Evolutionary conservation across 2,888 invertebrate species (phyloP), one percentile per base, ranked within the genome.

Genomic region (Lasioglossum figueresi): DNA sequence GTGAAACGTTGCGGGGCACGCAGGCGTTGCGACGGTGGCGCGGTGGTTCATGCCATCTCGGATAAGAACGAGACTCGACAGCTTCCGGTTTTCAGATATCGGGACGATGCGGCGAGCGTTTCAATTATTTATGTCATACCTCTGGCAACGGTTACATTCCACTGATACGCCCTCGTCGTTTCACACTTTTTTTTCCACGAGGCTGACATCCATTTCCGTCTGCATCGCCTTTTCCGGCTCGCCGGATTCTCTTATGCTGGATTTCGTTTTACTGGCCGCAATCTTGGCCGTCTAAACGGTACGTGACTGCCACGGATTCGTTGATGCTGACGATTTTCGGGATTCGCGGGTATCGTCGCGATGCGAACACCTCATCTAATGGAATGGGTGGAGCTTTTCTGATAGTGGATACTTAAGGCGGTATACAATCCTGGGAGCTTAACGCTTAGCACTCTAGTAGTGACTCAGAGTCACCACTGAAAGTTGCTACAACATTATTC

Each of bases 91-190:
- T 75, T 82, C 78, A 66, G 70, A 74, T 83, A 80, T 40, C 14
- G 56, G 16, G 19, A 8, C 84, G 75, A 85, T 63, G 52, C 71
- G 72, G 45, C 68, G 72, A 84, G 70, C 78, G 66, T 85, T 84
- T 84, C 84, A 89, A 87, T 88, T 88, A 87, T 84, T 85, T 83
- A 79, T 82, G 75, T 83, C 85, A 34, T 63, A 43, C 80, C 56
- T 45, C 78, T 79, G 80, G 43, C 73, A 80, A 85, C 82, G 80
- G 85, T 82, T 70, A 63, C 72, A 68, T 70, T 70, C 72, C 66
- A 31, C 43, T 68, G 76, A 84, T 81, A 70, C 80, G 70, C 73
- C 75, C 82, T 40, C 59, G 78, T 84, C 70, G 78, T 83, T 76
- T 71, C 66, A 14, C 40, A 31, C 71, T 79, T 79, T 6, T 48